Base-by-base conservation (phyloP, 2,888 invertebrate species). In the Eulithis prunata region DNA sequence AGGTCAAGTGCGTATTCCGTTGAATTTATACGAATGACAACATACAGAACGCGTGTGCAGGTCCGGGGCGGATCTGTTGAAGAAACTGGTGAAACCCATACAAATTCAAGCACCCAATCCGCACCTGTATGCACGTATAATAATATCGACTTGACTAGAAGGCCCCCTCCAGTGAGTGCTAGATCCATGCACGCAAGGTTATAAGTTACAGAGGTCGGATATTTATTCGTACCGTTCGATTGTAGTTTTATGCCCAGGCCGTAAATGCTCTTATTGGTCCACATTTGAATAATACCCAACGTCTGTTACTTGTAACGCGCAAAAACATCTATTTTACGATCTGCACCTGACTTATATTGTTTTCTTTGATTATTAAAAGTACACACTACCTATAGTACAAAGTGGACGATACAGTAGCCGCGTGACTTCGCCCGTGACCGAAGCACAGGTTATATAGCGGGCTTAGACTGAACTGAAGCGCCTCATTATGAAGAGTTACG, bases 221-320 rank as follows among this genome's bases (percentile, higher is more conserved):
- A 91, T 91, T 90, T 91, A 91, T 91, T 90, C 87, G 87, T 88
- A 81, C 85, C 82, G 89, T 87, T 89, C 88, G 90, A 91, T 90
- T 89, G 91, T 91, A 91, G 91, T 91, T 91, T 91, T 91, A 91
- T 89, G 90, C 81, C 21, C 69, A 79, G 86, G 83, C 86, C 90
- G 85, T 91, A 91, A 91, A 91, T 89, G 91, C 86, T 81, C 82
- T 90, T 91, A 91, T 91, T 91, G 91, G 88, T 78, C 81, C 86
- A 79, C 88, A 91, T 91, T 91, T 91, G 91, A 91, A 91, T 91
- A 91, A 88, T 89, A 88, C 90, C 89, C 88, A 78, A 36, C 87
- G 65, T 43, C 53, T 58, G 60, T 83, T 84, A 77, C 83, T 82
- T 84, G 84, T 84, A 81, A 85, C 81, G 81, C 84, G 84, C 86